Evolutionary conservation across 2,797 vertebrate species (phyloP).

Genomic region (Mormyrus hasselquistii): DNA sequence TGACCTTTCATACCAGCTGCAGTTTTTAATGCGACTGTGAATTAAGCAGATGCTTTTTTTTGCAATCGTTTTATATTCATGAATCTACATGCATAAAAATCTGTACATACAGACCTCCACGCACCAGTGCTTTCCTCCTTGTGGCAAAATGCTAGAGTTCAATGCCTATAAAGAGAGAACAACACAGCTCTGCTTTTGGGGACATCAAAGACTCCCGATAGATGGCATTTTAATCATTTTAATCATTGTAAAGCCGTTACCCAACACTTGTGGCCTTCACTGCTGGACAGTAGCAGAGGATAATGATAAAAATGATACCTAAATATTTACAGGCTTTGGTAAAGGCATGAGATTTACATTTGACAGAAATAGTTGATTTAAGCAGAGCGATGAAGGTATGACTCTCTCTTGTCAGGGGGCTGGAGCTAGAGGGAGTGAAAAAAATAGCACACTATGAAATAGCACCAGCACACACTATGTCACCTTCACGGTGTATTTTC

Average conservation of each 20-base stretch:
- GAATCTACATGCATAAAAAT: background rate
- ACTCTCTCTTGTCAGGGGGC: background rate
- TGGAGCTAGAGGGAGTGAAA: background rate
- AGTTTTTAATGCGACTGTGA: background rate
- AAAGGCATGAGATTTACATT: slow-evolving; percentile 47
- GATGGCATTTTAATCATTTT: too few species aligned
- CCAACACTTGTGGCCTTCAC: background rate
- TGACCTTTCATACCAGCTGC: background rate
- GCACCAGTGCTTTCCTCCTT: background rate
- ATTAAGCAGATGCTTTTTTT: background rate
- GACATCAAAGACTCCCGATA: background rate
- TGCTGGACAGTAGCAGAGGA: slow-evolving; percentile 55
- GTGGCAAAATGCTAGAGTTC: background rate
- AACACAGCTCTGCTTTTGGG: background rate
- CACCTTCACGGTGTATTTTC: background rate
- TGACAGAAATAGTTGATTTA: slow-evolving; percentile 28
- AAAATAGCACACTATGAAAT: background rate
- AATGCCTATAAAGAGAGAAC: background rate
- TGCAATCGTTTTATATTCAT: background rate
- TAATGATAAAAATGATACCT: slow-evolving; percentile 49
- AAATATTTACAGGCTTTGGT: slow-evolving; percentile 62
- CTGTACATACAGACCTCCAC: background rate
- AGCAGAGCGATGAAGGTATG: background rate
- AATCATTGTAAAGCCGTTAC: too few species aligned
- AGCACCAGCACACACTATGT: background rate